Percentiles rank a stretch among this genome's conserved stretches.
phyloP scores from a whole-genome alignment of 2,797 vertebrate genomes.

The Muscicapa striata region DNA sequence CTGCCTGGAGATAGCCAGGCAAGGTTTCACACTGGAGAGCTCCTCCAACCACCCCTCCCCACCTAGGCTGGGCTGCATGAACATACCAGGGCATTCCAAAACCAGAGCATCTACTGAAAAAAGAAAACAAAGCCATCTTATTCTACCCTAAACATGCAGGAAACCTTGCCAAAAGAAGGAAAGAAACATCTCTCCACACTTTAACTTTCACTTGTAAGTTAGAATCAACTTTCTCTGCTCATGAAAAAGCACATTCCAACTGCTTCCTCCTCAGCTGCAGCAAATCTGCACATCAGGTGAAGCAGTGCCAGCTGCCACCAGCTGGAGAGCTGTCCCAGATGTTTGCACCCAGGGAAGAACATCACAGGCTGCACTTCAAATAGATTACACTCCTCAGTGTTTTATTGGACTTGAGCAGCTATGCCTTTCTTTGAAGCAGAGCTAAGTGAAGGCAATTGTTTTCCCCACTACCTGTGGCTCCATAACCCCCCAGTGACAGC shows the following conservation, averaged over 20 bases:
- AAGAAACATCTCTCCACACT: neutral
- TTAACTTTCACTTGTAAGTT: neutral
- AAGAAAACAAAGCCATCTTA: neutral
- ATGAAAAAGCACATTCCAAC: neutral
- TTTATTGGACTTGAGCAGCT: neutral
- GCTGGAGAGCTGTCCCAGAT: slow-evolving; percentile 51
- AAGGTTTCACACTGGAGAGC: neutral
- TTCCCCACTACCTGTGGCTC: neutral
- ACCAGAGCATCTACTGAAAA: neutral
- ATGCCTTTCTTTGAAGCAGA: neutral
- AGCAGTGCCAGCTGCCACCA: neutral
- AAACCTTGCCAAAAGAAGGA: neutral
- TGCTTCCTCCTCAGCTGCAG: slow-evolving; percentile 10
- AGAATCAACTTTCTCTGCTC: neutral
- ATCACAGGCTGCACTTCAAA: neutral
- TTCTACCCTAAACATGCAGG: neutral
- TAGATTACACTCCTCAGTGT: neutral
- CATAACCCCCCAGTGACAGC: neutral
- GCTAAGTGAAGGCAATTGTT: neutral
- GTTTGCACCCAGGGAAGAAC: neutral
- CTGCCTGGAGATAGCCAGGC: neutral
- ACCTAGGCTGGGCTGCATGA: neutral
- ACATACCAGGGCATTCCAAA: neutral
- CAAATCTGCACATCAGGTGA: neutral
- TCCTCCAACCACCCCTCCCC: neutral